Evolutionary conservation across 2,888 invertebrate species (phyloP), one percentile per base, ranked within the genome.

Genomic region (Incurvaria masculella): DNA sequence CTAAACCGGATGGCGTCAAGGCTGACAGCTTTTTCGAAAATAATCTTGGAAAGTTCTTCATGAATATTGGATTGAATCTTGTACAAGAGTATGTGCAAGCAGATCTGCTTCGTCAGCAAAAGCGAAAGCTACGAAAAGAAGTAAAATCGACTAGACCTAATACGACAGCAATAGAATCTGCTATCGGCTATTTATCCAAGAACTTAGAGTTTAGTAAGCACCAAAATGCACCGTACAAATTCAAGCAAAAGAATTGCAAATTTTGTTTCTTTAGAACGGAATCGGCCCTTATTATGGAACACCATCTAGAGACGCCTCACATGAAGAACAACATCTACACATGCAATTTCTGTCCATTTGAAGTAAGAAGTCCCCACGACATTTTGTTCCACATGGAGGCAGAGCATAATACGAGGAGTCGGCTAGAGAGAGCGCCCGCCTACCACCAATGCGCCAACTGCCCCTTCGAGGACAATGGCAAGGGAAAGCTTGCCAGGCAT

Each of bases 361-460:
- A 90, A 69, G 89, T 94, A 48, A 85, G 93, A 50, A 91, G 90
- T 62, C 92, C 94, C 17, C 91, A 92, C 65, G 93, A 93, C 64
- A 95, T 96, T 57, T 76, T 93, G 26, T 92, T 89, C 65, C 97
- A 97, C 65, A 94, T 95, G 92, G 94, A 95, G 67, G 90, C 91
- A 1, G 90, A 93, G 63, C 97, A 97, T 67, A 90, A 89, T 56
- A 88, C 90, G 23, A 82, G 91, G 58, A 95, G 93, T n/a, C 83
- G 92, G 52, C 72, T 97, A 53, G 93, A 95, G 61, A 83, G 92
- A 57, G 93, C 94, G 8, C 89, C 91, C 45, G 90, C 92, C 11
- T 92, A 92, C 69, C 95, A 94, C 71, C 94, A 95, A 65, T 97
- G 97, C 68, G 91, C 94, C 14, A 91, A 92, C 65, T 97, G 97